Evolutionary conservation across 2,888 invertebrate genomes (phyloP), one percentile per base, ranked within the genome.

Genomic region (Torymus auratus): DNA sequence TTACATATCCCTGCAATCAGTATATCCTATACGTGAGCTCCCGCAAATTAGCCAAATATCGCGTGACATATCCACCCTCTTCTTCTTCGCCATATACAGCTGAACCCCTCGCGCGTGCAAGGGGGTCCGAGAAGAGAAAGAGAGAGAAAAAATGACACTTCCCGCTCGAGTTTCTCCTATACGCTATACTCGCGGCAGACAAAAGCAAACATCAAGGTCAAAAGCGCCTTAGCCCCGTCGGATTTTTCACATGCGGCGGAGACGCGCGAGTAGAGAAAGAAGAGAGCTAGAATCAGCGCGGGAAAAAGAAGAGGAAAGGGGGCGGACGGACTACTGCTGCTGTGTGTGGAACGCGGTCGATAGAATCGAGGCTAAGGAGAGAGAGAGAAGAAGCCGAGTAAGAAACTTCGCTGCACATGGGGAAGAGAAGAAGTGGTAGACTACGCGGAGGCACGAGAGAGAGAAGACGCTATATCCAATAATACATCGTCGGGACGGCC

Each of bases 381-480:
- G 14, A 11, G 53, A 20, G 58, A 20, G 61, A 61, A 61, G 61
- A 61, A 61, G 15, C 20, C 13, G 61, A 64, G 64, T 10, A 14
- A 50, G 5, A n/a, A 50, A 14, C 62, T 10, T 52, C 65, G 65
- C 52, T 50, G 52, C 50, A 52, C 41, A 50, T 15, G 17, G 17
- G 65, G 12, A 10, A 52, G n/a, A 41, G 64, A 15, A 10, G 64
- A 64, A 50, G 60, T 5, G n/a, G 60, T 15, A 15, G 15, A 60
- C n/a, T n/a, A n/a, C 17, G 17, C 5, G 60, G 11, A 15, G 11
- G 12, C 23, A 13, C 23, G 12, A 20, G 14, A 50, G 4, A 17
- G 7, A 50, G 53, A 23, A 62, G 23, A 12, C 14, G 20, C 55
- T 60, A 61, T 20, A 55, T 86, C 87, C 86, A 87, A 87, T 87